These are phyloP conservation scores for Caenorhabditis tropicalis DNA, from an alignment of 1,140 invertebrate species.

Conservation along the genomic window DNA sequence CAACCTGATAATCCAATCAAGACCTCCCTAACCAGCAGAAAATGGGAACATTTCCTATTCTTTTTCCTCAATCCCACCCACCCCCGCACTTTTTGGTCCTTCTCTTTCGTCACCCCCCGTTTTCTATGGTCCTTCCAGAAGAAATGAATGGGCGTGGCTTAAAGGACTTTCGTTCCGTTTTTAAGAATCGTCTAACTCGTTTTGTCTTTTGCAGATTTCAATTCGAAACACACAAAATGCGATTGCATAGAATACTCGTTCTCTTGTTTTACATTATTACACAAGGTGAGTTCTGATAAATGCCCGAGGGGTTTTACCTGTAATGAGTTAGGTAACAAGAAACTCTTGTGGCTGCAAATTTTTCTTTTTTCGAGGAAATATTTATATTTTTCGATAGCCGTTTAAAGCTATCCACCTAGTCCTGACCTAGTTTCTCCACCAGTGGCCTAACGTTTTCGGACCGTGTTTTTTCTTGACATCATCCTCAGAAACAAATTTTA, in stretches of 20 bases:
- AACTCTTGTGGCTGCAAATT: too few relatives aligned
- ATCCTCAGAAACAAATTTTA: too few relatives aligned
- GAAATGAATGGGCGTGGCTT: neutral
- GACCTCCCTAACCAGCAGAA: neutral
- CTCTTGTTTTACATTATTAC: neutral
- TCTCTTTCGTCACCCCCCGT: neutral
- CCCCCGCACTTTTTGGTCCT: neutral
- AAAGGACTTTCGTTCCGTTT: neutral
- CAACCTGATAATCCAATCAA: slow-evolving; percentile 31
- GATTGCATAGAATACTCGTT: neutral
- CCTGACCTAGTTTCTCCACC: too few relatives aligned
- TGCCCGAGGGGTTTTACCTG: neutral
- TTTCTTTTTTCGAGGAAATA: too few relatives aligned
- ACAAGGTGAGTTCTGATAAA: neutral
- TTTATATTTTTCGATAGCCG: too few relatives aligned
- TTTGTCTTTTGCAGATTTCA: neutral
- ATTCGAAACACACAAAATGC: neutral
- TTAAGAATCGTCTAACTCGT: neutral
- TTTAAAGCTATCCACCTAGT: too few relatives aligned
- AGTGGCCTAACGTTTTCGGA: too few relatives aligned
- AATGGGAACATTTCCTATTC: neutral
- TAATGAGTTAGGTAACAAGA: too few relatives aligned
- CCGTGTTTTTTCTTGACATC: too few relatives aligned
- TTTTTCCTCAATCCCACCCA: neutral
- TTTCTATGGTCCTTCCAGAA: neutral